A percentile compares a stretch with the other conserved stretches of the same genome.
Evolutionary conservation across 1,140 invertebrate species (phyloP).

Genomic region (Rhyacophila brunnea): DNA sequence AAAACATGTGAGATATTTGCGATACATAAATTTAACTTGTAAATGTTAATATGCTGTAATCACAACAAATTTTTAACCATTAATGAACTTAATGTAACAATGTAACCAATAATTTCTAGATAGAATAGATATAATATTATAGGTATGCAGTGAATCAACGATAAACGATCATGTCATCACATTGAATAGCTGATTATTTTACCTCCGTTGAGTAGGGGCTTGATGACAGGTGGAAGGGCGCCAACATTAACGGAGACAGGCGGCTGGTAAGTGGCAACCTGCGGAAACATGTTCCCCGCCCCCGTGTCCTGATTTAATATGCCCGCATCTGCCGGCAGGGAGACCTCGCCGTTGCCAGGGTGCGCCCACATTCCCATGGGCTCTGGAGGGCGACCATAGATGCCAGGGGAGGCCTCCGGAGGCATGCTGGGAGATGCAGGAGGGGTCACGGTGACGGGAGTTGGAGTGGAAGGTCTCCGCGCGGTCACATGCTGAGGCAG

Average conservation of each 20-base stretch:
- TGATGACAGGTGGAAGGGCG: constrained; percentile 49
- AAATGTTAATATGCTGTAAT: too few relatives aligned
- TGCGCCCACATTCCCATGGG: constrained; percentile 25
- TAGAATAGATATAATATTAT: too few relatives aligned
- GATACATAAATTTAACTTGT: too few relatives aligned
- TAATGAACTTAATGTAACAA: too few relatives aligned
- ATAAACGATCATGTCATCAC: too few relatives aligned
- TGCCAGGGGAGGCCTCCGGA: not conserved
- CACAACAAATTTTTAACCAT: too few relatives aligned
- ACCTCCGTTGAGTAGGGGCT: constrained; percentile 55
- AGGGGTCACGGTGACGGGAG: constrained; percentile 68
- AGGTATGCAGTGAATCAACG: too few relatives aligned
- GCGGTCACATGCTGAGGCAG: constrained; percentile 34
- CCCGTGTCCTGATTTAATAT: constrained; percentile 35
- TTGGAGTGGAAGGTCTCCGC: constrained; percentile 53
- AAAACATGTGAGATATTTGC: too few relatives aligned
- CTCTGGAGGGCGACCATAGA: constrained; percentile 22
- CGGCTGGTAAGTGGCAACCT: constrained; percentile 24
- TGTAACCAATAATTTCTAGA: too few relatives aligned
- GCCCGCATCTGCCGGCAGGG: constrained; percentile 37
- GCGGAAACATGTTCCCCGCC: constrained; percentile 30
- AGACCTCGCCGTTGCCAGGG: constrained; percentile 25
- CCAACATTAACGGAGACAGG: constrained; percentile 15
- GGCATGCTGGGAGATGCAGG: constrained; percentile 49
- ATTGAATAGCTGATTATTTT: constrained; percentile 3